Conservation (phyloP, 2,888 invertebrate species). For the Eupithecia tripunctaria region DNA sequence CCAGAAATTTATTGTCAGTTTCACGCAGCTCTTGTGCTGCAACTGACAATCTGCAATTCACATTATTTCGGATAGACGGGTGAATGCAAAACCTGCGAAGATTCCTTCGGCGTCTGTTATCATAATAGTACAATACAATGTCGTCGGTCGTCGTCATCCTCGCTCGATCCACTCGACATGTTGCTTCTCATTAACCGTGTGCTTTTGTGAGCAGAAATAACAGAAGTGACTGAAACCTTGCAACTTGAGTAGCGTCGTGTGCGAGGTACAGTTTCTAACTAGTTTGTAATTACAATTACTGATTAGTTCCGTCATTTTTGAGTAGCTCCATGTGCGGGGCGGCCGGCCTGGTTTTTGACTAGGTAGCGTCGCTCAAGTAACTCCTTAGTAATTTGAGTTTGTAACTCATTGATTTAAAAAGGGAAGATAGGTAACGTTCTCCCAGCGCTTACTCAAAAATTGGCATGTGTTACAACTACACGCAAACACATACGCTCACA, state of each 20-base stretch:
- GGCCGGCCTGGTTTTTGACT: too few species aligned
- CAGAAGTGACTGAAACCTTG: slow-evolving; percentile 20
- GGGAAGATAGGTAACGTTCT: too few species aligned
- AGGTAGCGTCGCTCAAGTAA: too few species aligned
- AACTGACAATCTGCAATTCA: slow-evolving; percentile 28
- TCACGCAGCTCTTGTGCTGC: slow-evolving; percentile 28
- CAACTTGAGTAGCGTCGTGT: slow-evolving; percentile 22
- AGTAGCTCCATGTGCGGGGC: too few species aligned
- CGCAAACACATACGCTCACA: too few species aligned
- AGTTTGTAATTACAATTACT: slow-evolving; percentile 17
- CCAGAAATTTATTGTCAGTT: slow-evolving; percentile 18
- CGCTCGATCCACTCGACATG: neutral
- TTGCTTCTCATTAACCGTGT: neutral
- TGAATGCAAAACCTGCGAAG: neutral
- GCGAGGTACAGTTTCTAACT: slow-evolving; percentile 16
- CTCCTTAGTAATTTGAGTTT: too few species aligned
- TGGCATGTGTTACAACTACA: too few species aligned
- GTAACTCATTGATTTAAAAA: too few species aligned
- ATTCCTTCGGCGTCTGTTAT: slow-evolving; percentile 1
- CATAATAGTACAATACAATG: neutral
- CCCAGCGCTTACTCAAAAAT: too few species aligned
- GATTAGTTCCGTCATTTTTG: too few species aligned
- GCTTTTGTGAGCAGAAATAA: slow-evolving; percentile 18
- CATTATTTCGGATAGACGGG: slow-evolving; percentile 13
- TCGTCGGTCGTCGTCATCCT: neutral